Percentiles rank a stretch among this genome's conserved stretches.
phyloP scores from a whole-genome alignment of 2,888 invertebrate genomes.

The Unio delphinus region DNA sequence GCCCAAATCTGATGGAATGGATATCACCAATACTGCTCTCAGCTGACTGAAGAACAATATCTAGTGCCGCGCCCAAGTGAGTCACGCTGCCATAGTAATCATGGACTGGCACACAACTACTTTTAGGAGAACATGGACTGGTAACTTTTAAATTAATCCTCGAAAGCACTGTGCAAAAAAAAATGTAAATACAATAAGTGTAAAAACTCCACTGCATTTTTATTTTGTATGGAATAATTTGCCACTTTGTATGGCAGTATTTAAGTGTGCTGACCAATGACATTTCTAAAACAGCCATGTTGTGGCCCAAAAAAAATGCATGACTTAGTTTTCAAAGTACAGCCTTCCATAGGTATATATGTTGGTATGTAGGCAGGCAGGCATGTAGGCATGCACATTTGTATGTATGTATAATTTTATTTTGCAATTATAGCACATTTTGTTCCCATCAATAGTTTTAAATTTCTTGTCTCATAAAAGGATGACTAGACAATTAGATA shows the following conservation, averaged over 20 bases:
- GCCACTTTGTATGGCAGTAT: neutral
- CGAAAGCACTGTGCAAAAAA: slow-evolving; percentile 36
- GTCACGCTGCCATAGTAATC: slow-evolving; percentile 41
- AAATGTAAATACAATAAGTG: neutral
- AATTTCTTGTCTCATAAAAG: no score
- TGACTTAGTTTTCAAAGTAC: no score
- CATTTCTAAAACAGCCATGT: no score
- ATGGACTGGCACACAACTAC: slow-evolving; percentile 20
- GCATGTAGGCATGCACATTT: no score
- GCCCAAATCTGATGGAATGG: slow-evolving; percentile 53
- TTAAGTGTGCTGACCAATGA: neutral
- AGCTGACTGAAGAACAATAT: slow-evolving; percentile 50
- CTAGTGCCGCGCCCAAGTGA: slow-evolving; percentile 54
- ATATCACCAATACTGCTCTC: slow-evolving; percentile 44
- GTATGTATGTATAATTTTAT: no score
- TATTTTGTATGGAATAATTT: neutral
- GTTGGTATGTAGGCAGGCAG: no score
- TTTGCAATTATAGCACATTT: no score
- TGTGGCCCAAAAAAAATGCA: no score
- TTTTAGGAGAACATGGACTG: slow-evolving; percentile 15
- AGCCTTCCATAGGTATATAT: no score
- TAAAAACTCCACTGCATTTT: neutral
- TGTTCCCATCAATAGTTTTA: no score
- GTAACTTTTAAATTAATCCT: slow-evolving; percentile 9
- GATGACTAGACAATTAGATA: no score